Conservation (phyloP, 1,140 invertebrate species). For the Aphelinus certus region DNA sequence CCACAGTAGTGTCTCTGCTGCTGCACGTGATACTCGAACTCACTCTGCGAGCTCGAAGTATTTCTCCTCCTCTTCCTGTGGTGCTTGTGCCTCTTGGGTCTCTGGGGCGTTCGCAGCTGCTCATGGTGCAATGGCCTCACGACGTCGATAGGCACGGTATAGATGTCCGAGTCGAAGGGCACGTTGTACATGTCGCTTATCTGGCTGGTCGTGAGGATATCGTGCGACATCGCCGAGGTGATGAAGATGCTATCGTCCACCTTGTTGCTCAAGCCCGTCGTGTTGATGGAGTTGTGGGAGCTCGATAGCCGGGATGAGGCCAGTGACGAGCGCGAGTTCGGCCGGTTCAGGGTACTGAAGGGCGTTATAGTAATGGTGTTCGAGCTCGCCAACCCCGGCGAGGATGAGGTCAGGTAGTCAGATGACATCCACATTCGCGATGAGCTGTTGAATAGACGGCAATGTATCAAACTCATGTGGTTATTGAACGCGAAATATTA, state of each 20-base stretch:
- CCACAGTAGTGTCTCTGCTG: conserved; percentile 63
- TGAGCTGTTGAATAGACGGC: conserved; percentile 41
- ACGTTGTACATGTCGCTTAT: conserved; percentile 81
- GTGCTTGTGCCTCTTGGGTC: conserved; percentile 69
- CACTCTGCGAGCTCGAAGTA: conserved; percentile 65
- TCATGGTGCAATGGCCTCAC: conserved; percentile 68
- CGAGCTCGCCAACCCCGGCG: conserved; percentile 65
- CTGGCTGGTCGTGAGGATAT: conserved; percentile 72
- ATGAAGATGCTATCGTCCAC: conserved; percentile 86
- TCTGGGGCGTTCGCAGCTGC: conserved; percentile 58
- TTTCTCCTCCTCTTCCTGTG: conserved; percentile 72
- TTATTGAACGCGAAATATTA: too few relatives aligned
- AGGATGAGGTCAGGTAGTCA: conserved; percentile 71
- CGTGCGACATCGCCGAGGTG: conserved; percentile 85
- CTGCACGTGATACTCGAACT: conserved; percentile 54
- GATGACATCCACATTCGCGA: conserved; percentile 70
- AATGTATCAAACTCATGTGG: too few relatives aligned
- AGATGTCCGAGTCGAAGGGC: conserved; percentile 86
- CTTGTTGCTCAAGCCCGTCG: conserved; percentile 74
- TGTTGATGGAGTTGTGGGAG: conserved; percentile 82
- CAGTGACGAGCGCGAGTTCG: conserved; percentile 77
- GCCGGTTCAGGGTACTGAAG: conserved; percentile 68
- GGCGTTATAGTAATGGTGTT: conserved; percentile 60
- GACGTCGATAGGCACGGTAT: conserved; percentile 84
- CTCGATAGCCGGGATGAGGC: conserved; percentile 79